Evolutionary conservation across 2,797 vertebrate genomes (phyloP).

Genomic region (Acrossocheilus fasciatus): DNA sequence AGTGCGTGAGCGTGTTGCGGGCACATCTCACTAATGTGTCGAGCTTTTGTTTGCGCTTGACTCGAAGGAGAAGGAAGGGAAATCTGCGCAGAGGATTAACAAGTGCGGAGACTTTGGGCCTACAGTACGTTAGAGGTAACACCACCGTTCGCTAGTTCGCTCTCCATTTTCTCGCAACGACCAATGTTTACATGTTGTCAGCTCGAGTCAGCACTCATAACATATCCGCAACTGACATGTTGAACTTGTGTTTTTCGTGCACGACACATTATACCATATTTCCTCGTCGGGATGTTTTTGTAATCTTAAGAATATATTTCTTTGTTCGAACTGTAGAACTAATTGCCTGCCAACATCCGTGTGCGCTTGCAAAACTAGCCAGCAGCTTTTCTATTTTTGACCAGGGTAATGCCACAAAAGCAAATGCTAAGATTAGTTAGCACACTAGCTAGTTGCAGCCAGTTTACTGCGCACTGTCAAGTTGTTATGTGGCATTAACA

Average conservation of each 20-base stretch:
- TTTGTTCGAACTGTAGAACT: background rate
- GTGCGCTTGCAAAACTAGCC: background rate
- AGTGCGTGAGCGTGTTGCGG: slow-evolving; percentile 6
- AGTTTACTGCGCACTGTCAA: slow-evolving; percentile 15
- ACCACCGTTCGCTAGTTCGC: slow-evolving; percentile 56
- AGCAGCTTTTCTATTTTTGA: slow-evolving; percentile 31
- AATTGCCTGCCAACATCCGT: background rate
- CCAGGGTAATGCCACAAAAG: slow-evolving; percentile 14
- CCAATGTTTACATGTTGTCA: slow-evolving; percentile 49
- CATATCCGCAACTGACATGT: background rate
- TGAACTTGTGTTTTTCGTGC: background rate
- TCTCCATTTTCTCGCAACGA: slow-evolving; percentile 46
- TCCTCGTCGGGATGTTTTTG: background rate
- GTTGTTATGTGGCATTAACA: slow-evolving; percentile 21
- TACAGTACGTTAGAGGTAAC: slow-evolving; percentile 67
- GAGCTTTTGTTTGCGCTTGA: slow-evolving; percentile 47
- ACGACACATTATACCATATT: background rate
- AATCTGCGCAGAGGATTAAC: slow-evolving; percentile 76
- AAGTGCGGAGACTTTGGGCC: slow-evolving; percentile 76
- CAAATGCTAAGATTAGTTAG: slow-evolving; percentile 43
- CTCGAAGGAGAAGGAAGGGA: slow-evolving; percentile 62
- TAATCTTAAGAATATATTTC: background rate
- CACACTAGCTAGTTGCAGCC: slow-evolving; percentile 12
- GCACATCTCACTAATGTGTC: slow-evolving; percentile 66
- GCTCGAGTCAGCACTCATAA: background rate